Evolutionary conservation across 2,888 invertebrate genomes (phyloP).

Genomic region (Conistra vaccinii): DNA sequence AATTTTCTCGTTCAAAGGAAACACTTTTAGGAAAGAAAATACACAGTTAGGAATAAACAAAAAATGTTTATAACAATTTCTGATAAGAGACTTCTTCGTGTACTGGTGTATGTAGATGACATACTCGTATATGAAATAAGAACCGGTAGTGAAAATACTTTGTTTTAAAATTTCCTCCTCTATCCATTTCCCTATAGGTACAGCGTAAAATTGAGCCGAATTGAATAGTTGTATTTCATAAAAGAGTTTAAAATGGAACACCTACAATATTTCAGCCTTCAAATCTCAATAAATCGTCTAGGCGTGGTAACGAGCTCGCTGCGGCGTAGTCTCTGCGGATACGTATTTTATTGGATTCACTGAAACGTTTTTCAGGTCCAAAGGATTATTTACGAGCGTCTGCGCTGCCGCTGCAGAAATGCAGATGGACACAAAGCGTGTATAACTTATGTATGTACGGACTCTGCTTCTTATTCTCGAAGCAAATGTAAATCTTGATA

Average conservation of each 20-base stretch:
- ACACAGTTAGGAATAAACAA: conserved; percentile 44
- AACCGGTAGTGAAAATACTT: background rate
- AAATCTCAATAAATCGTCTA: conserved; percentile 91
- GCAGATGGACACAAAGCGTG: conserved; percentile 85
- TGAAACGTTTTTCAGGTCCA: conserved; percentile 90
- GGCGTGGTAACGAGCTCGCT: conserved; percentile 90
- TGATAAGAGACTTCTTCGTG: conserved; percentile 26
- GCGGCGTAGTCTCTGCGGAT: conserved; percentile 90
- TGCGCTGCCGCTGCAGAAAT: conserved; percentile 87
- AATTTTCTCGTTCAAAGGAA: conserved; percentile 66
- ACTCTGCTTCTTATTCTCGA: conserved; percentile 49
- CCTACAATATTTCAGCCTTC: conserved; percentile 90
- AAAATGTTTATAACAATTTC: conserved; percentile 42
- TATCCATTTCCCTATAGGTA: conserved; percentile 16
- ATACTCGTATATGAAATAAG: conserved; percentile 8
- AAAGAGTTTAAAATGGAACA: conserved; percentile 88
- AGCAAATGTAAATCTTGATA: conserved; percentile 56
- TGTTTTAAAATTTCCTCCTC: conserved; percentile 13
- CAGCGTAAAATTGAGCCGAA: conserved; percentile 61
- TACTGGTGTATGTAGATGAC: conserved; percentile 6
- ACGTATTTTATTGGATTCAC: conserved; percentile 91
- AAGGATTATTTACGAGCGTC: conserved; percentile 90
- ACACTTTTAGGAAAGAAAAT: conserved; percentile 60
- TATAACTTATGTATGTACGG: conserved; percentile 61
- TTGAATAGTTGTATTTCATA: conserved; percentile 81